Conservation (phyloP, 2,888 invertebrate species). For the Diarsia brunnea region DNA sequence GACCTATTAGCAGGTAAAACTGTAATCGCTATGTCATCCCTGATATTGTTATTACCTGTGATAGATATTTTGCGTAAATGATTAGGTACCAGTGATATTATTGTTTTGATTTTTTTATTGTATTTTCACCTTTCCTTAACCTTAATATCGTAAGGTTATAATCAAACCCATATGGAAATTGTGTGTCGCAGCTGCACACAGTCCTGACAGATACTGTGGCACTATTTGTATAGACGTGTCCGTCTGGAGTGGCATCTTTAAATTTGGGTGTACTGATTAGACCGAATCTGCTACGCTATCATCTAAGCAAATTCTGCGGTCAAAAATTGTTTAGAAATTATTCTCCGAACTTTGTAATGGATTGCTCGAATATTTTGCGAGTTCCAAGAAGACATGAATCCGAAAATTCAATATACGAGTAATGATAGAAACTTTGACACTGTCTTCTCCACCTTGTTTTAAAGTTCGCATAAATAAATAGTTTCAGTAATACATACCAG, state of each 20-base stretch:
- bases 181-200: background rate
- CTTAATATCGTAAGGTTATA: background rate
- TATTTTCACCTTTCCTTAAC: background rate
- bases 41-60: conserved; percentile 3
- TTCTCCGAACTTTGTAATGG: background rate
- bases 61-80: background rate
- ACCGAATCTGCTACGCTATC: background rate
- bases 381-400: background rate
- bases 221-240: background rate
- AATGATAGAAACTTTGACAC: background rate
- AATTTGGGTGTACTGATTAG: background rate
- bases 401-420: conserved; percentile 3
- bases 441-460: background rate
- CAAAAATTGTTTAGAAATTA: background rate
- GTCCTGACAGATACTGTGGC: background rate
- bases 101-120: background rate
- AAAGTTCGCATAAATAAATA: background rate
- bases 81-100: background rate
- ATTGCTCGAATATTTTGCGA: background rate
- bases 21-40: conserved; percentile 22
- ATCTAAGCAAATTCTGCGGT: background rate
- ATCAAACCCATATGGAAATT: background rate
- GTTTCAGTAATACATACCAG: conserved; percentile 21
- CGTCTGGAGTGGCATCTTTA: background rate
- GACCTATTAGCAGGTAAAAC: conserved; percentile 52